Base-by-base conservation (phyloP, 1,140 invertebrate genomes). In the Saccostrea glomerata region DNA sequence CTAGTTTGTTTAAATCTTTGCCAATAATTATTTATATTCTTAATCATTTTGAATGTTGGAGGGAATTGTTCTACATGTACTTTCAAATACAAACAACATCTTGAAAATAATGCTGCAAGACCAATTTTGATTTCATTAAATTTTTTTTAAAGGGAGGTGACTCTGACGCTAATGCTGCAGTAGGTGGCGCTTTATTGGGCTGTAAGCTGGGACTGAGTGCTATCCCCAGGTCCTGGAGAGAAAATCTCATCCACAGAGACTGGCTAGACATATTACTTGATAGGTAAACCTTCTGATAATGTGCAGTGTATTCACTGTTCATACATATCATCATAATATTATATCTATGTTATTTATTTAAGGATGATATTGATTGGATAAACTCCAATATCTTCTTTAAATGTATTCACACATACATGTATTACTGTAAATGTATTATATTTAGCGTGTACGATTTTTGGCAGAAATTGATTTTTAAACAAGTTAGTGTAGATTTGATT, bases 81-180 rank as follows among this genome's bases (percentile, higher is more conserved):
- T 47, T 1, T 5, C 9, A 9, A 47, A 9, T 47, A 47, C 47
- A 47, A 47, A 9, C 47, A 47, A 47, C 0, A 2, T 36, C 30
- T 36, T 36, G 30, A 25, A 73, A 77, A 15, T 77, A 11, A 30
- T 13, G 36, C 58, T 60, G 56, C 54, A 25, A 30, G 40, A 23
- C 3, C 9, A 25, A 82, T 2, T 85, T 54, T 56, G 7, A 82
- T 89, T 47, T 47, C 47, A 47, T 47, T 47, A 9, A n/a, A 2
- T 47, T 87, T 83, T 77, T 77, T 89, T 55, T 73, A 56, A 66
- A 94, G 93, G 94, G 93, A 82, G 94, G 94, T 36, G 94, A 94
- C 91, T 92, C 94, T 70, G 94, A 94, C 89, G 93, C 93, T 12
- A 94, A 94, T 91, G 92, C 91, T 56, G 92, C 92, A 77, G 92